Percentiles rank a stretch among this genome's conserved stretches.
Conservation (phyloP, 1,140 invertebrate species). For the Drosophila rufa region DNA sequence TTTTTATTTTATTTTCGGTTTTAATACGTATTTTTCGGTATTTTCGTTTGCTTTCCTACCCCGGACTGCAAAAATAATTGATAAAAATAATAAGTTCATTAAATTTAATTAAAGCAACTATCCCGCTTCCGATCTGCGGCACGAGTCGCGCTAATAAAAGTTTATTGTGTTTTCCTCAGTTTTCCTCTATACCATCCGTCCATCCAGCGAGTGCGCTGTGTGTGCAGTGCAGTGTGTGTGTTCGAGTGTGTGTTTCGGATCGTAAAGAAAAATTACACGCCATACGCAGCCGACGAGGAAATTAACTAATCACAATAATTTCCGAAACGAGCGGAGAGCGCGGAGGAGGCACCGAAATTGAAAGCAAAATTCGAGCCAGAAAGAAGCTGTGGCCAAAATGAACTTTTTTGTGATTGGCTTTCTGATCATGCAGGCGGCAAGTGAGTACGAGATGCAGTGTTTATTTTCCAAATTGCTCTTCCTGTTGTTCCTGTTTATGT, state of each 20-base stretch:
- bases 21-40: conserved; percentile 24
- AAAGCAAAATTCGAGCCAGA: conserved; percentile 44
- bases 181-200: conserved; percentile 22
- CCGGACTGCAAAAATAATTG: conserved; percentile 37
- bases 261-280: conserved; percentile 51
- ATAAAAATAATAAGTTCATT: conserved; percentile 72
- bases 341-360: conserved; percentile 15
- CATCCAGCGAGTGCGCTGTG: conserved; percentile 4
- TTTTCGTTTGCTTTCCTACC: conserved; percentile 40
- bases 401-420: conserved; percentile 84
- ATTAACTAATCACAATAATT: conserved; percentile 53
- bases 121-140: conserved; percentile 70
- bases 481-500: conserved; percentile 12
- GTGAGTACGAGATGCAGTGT: conserved; percentile 67
- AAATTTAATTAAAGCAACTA: conserved; percentile 76
- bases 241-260: conserved; percentile 33
- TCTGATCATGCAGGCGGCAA: conserved; percentile 84
- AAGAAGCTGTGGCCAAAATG: conserved; percentile 60
- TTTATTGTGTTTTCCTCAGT: conserved; percentile 51
- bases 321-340: conserved; percentile 12
- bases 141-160: conserved; percentile 65
- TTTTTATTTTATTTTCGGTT: conserved; percentile 52
- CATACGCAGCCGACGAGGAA: conserved; percentile 47
- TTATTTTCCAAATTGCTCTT: conserved; percentile 28
- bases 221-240: conserved; percentile 19